Evolutionary conservation across 2,113 vertebrate genomes (phyloP).

Genomic region (Erpornis zantholeuca): DNA sequence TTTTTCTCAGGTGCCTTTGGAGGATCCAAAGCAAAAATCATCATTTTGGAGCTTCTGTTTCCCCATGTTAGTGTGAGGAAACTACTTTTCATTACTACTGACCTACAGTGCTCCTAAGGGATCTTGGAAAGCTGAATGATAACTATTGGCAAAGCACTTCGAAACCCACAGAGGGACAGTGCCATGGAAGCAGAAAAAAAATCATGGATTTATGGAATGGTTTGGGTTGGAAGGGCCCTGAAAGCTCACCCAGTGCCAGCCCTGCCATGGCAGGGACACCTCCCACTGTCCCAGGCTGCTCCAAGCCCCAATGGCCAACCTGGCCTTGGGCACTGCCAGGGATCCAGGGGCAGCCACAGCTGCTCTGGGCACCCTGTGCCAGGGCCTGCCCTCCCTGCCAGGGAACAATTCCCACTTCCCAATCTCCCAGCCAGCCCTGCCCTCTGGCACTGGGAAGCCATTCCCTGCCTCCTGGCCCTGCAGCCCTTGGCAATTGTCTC

Average conservation of each 20-base stretch:
- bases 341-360: neutral
- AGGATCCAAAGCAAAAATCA: neutral
- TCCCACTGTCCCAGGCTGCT: neutral
- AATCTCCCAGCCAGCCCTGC: rapidly evolving
- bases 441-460: neutral
- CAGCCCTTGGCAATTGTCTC: rapidly evolving
- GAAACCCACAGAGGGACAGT: neutral
- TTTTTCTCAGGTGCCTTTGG: neutral
- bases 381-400: neutral
- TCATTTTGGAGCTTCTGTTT: neutral
- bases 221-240: neutral
- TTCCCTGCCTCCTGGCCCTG: neutral
- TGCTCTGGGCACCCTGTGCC: neutral
- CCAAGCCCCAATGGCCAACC: neutral
- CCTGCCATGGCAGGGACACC: neutral
- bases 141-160: neutral
- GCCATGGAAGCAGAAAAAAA: neutral
- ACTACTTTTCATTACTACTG: neutral
- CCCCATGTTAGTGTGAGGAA: neutral
- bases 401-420: neutral
- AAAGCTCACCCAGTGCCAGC: rapidly evolving
- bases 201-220: neutral
- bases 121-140: neutral
- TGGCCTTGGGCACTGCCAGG: neutral
- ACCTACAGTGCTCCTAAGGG: neutral